phyloP scores from a whole-genome alignment of 1,140 invertebrate species.

The Ceratosolen fusciceps region DNA sequence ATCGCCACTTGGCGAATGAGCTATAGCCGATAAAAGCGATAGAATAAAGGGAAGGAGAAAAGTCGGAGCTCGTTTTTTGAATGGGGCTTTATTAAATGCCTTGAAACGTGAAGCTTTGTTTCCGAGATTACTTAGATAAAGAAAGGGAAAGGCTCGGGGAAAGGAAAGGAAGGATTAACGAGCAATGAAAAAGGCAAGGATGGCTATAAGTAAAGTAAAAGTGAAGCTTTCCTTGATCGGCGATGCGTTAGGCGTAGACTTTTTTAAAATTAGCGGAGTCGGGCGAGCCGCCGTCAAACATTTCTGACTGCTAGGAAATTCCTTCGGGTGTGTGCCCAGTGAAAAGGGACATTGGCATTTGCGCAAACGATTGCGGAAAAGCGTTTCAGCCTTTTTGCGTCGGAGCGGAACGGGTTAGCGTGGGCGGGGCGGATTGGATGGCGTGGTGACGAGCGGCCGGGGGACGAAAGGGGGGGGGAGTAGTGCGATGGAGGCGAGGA shows the following conservation, averaged over 20 bases:
- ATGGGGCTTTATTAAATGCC: background rate
- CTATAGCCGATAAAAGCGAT: too few species aligned
- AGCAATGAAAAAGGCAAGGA: background rate
- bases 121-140: background rate
- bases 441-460: too few species aligned
- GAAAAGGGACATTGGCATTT: background rate
- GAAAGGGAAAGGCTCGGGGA: background rate
- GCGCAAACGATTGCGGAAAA: background rate
- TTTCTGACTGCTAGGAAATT: background rate
- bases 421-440: too few species aligned
- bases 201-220: background rate
- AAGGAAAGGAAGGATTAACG: background rate
- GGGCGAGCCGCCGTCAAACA: background rate
- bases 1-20: too few species aligned
- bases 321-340: background rate
- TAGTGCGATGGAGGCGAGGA: too few species aligned
- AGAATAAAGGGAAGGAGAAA: too few species aligned
- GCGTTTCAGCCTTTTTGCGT: background rate
- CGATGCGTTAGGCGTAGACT: constrained; percentile 4
- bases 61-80: background rate
- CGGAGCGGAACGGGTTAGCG: background rate
- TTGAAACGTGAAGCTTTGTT: background rate
- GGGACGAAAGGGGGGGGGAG: too few species aligned
- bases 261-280: background rate
- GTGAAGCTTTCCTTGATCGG: background rate